A percentile compares a stretch with the other conserved stretches of the same genome.
Evolutionary conservation across 2,113 vertebrate species (phyloP).

Genomic region (Misgurnus mizolepis): DNA sequence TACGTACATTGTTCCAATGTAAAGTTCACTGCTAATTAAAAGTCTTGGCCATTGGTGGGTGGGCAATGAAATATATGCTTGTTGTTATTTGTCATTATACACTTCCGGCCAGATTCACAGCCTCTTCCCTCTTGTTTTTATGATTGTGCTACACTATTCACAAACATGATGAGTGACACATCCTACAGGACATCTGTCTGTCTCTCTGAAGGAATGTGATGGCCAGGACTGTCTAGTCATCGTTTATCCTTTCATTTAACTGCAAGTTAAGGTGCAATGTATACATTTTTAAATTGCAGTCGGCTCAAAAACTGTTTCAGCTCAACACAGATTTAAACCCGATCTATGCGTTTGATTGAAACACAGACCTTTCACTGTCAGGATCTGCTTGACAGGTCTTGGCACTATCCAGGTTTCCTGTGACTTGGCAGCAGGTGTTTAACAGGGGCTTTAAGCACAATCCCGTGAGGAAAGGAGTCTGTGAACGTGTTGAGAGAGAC

Average conservation of each 20-base stretch:
- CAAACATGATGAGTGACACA: slow-evolving; percentile 57
- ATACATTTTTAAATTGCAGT: too few species aligned
- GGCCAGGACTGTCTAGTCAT: background rate
- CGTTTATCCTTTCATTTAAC: background rate
- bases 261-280: background rate
- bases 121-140: background rate
- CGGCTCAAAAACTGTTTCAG: background rate
- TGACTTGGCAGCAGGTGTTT: slow-evolving; percentile 6
- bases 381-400: background rate
- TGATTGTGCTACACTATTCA: slow-evolving; percentile 2
- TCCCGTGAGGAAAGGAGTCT: slow-evolving; percentile 7
- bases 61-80: slow-evolving; percentile 27
- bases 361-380: background rate
- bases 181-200: slow-evolving; percentile 58
- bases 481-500: slow-evolving; percentile 5
- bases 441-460: background rate
- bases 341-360: slow-evolving; percentile 11
- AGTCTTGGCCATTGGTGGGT: background rate
- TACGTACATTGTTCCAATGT: background rate
- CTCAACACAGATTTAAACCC: slow-evolving; percentile 2
- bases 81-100: slow-evolving; percentile 29
- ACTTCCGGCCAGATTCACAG: slow-evolving; percentile 2
- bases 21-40: slow-evolving; percentile 14
- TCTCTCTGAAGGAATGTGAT: slow-evolving; percentile 44
- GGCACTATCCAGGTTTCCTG: slow-evolving; percentile 6